phyloP scores from a whole-genome alignment of 2,888 invertebrate genomes.

The Eristalis intricaria region DNA sequence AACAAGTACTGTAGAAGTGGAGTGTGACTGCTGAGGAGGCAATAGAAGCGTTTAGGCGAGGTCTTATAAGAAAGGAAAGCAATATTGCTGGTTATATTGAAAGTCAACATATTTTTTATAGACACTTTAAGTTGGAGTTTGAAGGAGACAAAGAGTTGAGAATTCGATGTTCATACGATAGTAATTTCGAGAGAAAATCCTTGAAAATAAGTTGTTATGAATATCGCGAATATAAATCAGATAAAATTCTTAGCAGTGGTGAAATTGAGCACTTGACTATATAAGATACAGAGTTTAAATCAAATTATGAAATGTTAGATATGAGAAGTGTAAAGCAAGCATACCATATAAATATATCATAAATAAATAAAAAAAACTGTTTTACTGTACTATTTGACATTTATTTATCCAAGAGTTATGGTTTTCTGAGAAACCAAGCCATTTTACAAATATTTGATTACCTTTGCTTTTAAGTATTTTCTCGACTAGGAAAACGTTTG shows the following conservation, averaged over 20 bases:
- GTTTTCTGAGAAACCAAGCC: neutral
- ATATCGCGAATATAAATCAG: neutral
- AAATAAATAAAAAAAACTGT: no score
- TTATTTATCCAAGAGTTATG: neutral
- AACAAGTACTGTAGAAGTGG: no score
- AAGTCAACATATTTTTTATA: neutral
- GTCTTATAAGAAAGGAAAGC: neutral
- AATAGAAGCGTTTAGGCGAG: neutral
- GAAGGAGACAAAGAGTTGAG: neutral
- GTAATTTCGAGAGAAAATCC: neutral
- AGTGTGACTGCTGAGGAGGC: neutral
- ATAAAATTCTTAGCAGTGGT: no score
- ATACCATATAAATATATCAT: no score
- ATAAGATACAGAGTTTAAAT: no score
- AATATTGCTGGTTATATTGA: constrained; percentile 8
- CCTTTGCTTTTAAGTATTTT: neutral
- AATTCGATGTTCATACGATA: neutral
- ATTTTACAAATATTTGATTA: neutral
- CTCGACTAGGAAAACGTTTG: neutral
- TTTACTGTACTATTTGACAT: no score
- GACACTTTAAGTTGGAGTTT: neutral
- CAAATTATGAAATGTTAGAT: no score
- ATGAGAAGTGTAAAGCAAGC: no score
- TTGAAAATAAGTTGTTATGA: neutral
- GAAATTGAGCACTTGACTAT: no score